Percentiles rank a stretch among this genome's conserved stretches.
These are phyloP conservation scores for Melanotaenia nigrans DNA, from an alignment of 2,797 vertebrate species.

Conservation along the genomic window DNA sequence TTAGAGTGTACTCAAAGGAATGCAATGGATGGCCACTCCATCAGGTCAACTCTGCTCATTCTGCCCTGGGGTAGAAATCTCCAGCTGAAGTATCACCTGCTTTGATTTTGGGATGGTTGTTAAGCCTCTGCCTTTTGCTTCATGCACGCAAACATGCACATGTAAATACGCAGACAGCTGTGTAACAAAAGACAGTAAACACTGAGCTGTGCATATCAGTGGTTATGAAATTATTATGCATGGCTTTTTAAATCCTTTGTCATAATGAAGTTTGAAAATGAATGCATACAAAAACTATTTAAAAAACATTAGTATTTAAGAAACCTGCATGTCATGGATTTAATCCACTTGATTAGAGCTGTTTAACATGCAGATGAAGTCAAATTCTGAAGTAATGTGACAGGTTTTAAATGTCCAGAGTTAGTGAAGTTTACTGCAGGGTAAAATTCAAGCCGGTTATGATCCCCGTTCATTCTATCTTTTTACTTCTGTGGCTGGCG, in stretches of 20 bases:
- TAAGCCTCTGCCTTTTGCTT: slow-evolving; percentile 39
- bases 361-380: slow-evolving; percentile 39
- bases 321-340: slow-evolving; percentile 31
- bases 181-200: not conserved
- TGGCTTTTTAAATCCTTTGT: slow-evolving; percentile 22
- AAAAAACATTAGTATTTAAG: slow-evolving; percentile 35
- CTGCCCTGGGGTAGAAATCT: slow-evolving; percentile 60
- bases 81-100: slow-evolving; percentile 70
- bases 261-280: slow-evolving; percentile 15
- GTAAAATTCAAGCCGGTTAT: slow-evolving; percentile 30
- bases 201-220: not conserved
- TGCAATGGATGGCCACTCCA: slow-evolving; percentile 73
- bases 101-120: slow-evolving; percentile 66
- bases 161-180: slow-evolving; percentile 10
- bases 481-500: slow-evolving; percentile 32
- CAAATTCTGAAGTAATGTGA: slow-evolving; percentile 40
- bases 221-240: slow-evolving; percentile 3
- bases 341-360: slow-evolving; percentile 63
- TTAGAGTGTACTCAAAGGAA: slow-evolving; percentile 75
- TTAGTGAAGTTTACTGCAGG: slow-evolving; percentile 50
- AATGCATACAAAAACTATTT: slow-evolving; percentile 15
- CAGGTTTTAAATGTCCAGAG: slow-evolving; percentile 27
- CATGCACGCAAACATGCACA: slow-evolving; percentile 7
- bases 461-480: slow-evolving; percentile 47
- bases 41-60: slow-evolving; percentile 70